Percentiles rank a stretch among this genome's conserved stretches.
Conservation (phyloP, 2,888 invertebrate genomes). For the Metellina segmentata region DNA sequence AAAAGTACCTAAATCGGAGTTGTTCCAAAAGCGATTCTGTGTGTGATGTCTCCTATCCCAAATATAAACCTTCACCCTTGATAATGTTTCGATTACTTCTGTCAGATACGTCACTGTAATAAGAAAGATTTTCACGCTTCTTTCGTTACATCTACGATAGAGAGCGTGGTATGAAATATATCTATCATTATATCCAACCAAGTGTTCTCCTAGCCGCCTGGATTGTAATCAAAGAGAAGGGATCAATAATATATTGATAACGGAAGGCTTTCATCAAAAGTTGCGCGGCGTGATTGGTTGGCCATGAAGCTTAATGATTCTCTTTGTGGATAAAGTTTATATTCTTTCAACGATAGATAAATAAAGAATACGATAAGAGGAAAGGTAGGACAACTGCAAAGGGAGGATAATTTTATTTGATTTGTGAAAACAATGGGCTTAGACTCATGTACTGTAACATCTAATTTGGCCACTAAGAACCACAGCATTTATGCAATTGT, state of each 20-base stretch:
- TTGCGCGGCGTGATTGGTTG: neutral
- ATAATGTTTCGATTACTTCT: neutral
- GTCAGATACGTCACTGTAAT: neutral
- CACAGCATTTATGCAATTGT: too few relatives aligned
- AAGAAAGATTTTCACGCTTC: neutral
- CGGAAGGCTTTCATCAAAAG: neutral
- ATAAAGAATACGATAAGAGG: too few relatives aligned
- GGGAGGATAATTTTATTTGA: too few relatives aligned
- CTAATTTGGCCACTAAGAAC: too few relatives aligned
- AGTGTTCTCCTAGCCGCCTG: neutral
- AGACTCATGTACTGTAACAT: too few relatives aligned
- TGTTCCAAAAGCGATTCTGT: too few relatives aligned
- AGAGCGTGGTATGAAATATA: neutral
- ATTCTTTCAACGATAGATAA: too few relatives aligned
- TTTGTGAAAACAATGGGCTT: too few relatives aligned
- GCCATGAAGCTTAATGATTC: neutral
- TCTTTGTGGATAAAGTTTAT: neutral
- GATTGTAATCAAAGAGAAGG: neutral
- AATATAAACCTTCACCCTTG: neutral
- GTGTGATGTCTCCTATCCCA: too few relatives aligned
- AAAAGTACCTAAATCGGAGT: too few relatives aligned
- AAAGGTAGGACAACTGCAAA: too few relatives aligned
- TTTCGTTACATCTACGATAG: neutral
- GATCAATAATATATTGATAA: neutral
- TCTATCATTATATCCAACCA: neutral